phyloP scores from a whole-genome alignment of 2,797 vertebrate species.

The Rhynchonycteris naso region DNA sequence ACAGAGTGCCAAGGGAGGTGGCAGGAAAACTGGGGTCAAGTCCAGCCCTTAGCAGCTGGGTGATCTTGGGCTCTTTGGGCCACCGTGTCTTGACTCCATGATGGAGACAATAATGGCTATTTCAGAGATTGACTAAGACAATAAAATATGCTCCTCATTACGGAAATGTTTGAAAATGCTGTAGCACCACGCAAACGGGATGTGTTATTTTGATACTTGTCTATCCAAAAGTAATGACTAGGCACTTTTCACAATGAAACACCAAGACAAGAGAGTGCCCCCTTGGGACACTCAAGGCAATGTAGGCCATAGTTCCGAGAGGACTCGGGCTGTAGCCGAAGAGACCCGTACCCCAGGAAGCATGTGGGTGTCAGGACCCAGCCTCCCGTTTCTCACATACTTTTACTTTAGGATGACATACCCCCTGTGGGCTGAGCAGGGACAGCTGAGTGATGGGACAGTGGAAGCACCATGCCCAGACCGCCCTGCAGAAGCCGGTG shows the following conservation, averaged over 20 bases:
- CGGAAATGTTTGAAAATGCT: background rate
- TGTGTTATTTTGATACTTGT: background rate
- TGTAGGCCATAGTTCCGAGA: background rate
- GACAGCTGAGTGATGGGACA: background rate
- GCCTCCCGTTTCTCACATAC: background rate
- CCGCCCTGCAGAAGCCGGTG: background rate
- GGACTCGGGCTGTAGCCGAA: fast-evolving
- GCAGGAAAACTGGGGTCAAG: background rate
- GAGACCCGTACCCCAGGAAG: background rate
- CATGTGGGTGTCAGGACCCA: fast-evolving
- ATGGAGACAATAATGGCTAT: background rate
- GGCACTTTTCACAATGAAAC: background rate
- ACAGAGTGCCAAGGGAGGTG: fast-evolving
- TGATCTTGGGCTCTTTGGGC: background rate
- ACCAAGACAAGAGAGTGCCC: background rate
- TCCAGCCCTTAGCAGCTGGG: background rate
- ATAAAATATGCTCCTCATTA: background rate
- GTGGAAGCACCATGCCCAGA: background rate
- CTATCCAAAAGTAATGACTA: background rate
- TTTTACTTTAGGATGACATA: background rate
- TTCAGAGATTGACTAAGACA: background rate
- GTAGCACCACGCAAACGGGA: background rate
- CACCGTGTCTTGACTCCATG: background rate
- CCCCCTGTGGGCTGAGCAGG: background rate
- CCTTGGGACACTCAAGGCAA: background rate